These are phyloP conservation scores for Microtus montanus DNA, from an alignment of 2,113 vertebrate genomes.

Conservation along the genomic window DNA sequence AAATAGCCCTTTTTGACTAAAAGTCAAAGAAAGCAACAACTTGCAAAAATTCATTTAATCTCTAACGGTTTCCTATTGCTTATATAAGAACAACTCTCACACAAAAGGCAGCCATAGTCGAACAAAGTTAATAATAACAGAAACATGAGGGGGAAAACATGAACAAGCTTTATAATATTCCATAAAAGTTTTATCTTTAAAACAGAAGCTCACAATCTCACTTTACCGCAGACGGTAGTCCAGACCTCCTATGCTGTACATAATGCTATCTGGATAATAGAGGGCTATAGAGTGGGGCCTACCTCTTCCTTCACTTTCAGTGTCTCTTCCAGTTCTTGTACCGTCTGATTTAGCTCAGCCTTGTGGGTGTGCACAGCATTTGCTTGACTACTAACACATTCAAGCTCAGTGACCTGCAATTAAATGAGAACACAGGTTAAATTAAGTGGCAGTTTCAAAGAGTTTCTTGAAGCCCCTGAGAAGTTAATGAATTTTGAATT, in stretches of 20 bases:
- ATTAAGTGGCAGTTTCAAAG: conserved; percentile 16
- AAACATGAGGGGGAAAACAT: neutral
- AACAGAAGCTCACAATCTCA: neutral
- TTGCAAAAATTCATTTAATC: conserved; percentile 33
- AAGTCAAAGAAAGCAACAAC: conserved; percentile 51
- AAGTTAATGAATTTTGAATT: neutral
- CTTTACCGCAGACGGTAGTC: neutral
- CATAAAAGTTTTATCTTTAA: conserved; percentile 11
- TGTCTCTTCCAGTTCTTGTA: conserved; percentile 94
- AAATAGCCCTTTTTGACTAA: neutral
- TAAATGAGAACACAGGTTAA: conserved; percentile 36
- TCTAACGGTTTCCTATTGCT: conserved; percentile 29
- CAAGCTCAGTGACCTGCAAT: conserved; percentile 96
- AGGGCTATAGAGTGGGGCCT: conserved; percentile 62
- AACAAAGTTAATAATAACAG: neutral
- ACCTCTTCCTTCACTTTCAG: conserved; percentile 98
- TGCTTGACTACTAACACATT: conserved; percentile 97
- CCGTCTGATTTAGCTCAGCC: conserved; percentile 97
- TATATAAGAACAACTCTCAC: neutral
- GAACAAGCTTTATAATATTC: neutral
- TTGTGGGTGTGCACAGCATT: conserved; percentile 98
- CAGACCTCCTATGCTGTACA: neutral
- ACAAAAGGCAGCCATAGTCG: neutral
- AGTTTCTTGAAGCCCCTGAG: neutral
- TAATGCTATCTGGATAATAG: neutral